A percentile compares a stretch with the other conserved stretches of the same genome.
phyloP scores from a whole-genome alignment of 1,140 invertebrate genomes.

The Drosophila pandora region DNA sequence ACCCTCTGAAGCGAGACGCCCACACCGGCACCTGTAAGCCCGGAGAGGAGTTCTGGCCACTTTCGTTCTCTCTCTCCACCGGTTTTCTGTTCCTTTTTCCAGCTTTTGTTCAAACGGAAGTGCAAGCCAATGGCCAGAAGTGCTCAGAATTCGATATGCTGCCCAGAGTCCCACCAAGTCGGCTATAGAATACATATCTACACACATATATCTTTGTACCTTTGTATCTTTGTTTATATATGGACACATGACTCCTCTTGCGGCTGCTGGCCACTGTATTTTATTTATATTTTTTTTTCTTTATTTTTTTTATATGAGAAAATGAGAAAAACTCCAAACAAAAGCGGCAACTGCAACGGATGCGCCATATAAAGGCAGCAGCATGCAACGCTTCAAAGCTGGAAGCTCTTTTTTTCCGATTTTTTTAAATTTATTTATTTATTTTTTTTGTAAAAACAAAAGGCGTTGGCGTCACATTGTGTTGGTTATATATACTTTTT shows the following conservation, averaged over 20 bases:
- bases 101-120: constrained; percentile 58
- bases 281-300: background rate
- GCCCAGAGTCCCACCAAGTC: background rate
- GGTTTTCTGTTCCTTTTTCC: constrained; percentile 5
- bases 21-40: constrained; percentile 61
- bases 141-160: constrained; percentile 66
- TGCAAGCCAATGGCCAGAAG: constrained; percentile 75
- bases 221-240: constrained; percentile 25
- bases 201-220: background rate
- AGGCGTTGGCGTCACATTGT: constrained; percentile 50
- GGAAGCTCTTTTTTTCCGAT: constrained; percentile 23
- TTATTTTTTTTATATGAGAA: constrained; percentile 39
- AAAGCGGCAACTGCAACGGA: constrained; percentile 53
- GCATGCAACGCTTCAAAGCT: constrained; percentile 40
- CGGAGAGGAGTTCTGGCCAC: constrained; percentile 4
- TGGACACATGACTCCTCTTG: constrained; percentile 52
- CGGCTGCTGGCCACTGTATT: background rate
- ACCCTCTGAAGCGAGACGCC: constrained; percentile 31
- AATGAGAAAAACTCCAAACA: constrained; percentile 49
- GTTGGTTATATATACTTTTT: constrained; percentile 19
- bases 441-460: constrained; percentile 12
- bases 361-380: constrained; percentile 53
- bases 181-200: background rate
- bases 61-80: background rate
- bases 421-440: constrained; percentile 4